Evolutionary conservation across 2,888 invertebrate species (phyloP).

Genomic region (Hypolimnas misippus): DNA sequence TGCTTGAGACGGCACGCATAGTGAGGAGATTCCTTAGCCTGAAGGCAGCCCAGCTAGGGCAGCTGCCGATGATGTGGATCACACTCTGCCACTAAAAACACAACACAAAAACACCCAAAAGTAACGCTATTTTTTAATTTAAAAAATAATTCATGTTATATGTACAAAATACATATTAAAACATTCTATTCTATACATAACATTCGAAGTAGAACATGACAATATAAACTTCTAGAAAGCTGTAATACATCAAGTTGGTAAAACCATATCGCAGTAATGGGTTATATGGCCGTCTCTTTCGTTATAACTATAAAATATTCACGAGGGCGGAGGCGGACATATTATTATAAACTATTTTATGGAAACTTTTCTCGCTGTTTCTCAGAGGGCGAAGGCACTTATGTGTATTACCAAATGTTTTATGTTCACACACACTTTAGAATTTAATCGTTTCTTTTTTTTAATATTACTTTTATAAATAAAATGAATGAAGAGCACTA

Average conservation of each 20-base stretch:
- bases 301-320: slow-evolving; percentile 59
- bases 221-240: slow-evolving; percentile 35
- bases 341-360: slow-evolving; percentile 61
- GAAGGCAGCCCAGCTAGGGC: too few relatives aligned
- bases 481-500: background rate
- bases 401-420: slow-evolving; percentile 45
- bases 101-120: too few relatives aligned
- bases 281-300: slow-evolving; percentile 32
- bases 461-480: background rate
- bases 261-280: slow-evolving; percentile 39
- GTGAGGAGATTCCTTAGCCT: too few relatives aligned
- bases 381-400: slow-evolving; percentile 47
- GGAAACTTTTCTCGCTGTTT: slow-evolving; percentile 50
- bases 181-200: too few relatives aligned
- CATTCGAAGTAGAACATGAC: slow-evolving; percentile 31
- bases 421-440: slow-evolving; percentile 29
- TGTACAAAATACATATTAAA: too few relatives aligned
- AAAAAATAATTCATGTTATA: too few relatives aligned
- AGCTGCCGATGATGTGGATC: too few relatives aligned
- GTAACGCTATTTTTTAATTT: too few relatives aligned
- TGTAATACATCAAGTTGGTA: slow-evolving; percentile 38
- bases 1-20: too few relatives aligned
- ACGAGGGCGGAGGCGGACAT: slow-evolving; percentile 53
- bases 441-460: background rate
- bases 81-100: background rate